Conservation (phyloP, 64 coral and sea anemone species). For the Trachythela sp. region DNA sequence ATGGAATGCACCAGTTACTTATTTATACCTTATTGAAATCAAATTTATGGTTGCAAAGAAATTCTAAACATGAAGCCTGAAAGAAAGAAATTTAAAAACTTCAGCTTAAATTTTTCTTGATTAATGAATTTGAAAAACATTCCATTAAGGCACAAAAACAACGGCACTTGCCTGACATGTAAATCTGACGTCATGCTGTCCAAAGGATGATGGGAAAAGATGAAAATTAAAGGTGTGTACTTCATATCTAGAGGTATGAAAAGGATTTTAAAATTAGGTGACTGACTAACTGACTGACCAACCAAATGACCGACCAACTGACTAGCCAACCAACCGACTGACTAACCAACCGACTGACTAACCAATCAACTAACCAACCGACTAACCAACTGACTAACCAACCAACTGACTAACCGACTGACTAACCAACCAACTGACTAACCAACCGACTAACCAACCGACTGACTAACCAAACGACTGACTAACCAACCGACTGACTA, state of each 20-base stretch:
- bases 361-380: neutral
- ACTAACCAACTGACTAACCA: neutral
- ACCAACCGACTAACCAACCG: neutral
- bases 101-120: neutral
- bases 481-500: neutral
- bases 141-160: neutral
- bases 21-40: conserved; percentile 86
- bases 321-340: too few relatives aligned
- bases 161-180: conserved; percentile 62
- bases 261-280: neutral
- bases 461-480: too few relatives aligned
- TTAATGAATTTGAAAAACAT: neutral
- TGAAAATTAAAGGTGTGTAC: conserved; percentile 78
- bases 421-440: neutral
- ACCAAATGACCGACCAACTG: too few relatives aligned
- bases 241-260: conserved; percentile 56
- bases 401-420: too few relatives aligned
- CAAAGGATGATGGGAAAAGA: conserved; percentile 79
- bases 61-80: conserved; percentile 88
- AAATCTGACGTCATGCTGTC: conserved; percentile 81
- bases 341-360: too few relatives aligned
- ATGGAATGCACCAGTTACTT: too few relatives aligned
- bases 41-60: conserved; percentile 79
- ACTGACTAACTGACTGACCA: neutral
- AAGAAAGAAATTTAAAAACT: neutral